A percentile compares a stretch with the other conserved stretches of the same genome.
Conservation (phyloP, 1,140 invertebrate species). For the Sitobion miscanthi region DNA sequence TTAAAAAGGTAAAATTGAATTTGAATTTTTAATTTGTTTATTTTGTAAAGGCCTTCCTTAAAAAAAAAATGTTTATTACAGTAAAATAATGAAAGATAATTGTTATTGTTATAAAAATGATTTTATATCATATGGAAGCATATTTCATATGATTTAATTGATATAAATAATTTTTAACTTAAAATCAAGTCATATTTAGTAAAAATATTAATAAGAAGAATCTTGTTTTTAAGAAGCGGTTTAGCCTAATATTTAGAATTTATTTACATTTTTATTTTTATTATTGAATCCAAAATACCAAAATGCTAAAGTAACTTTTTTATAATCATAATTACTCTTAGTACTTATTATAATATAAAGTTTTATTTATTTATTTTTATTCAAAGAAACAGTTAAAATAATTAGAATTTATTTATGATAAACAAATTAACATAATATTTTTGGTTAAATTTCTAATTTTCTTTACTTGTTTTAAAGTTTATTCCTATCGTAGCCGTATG, state of each 20-base stretch:
- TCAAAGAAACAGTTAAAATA: not conserved
- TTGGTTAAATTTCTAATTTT: not conserved
- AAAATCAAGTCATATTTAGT: not conserved
- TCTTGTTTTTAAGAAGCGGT: not conserved
- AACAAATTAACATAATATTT: not conserved
- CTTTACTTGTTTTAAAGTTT: not conserved
- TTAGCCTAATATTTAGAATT: not conserved
- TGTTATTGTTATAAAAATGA: not conserved
- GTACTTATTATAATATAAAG: too few relatives aligned
- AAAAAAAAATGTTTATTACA: not conserved
- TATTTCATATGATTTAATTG: not conserved
- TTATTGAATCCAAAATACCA: not conserved
- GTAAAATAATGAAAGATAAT: not conserved
- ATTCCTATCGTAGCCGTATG: not conserved
- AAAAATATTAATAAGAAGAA: not conserved
- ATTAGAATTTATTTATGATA: not conserved
- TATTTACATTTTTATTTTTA: not conserved
- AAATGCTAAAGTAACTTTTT: not conserved
- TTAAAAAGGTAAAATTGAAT: not conserved
- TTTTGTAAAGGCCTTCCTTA: not conserved
- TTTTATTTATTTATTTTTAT: not conserved
- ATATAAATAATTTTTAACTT: not conserved
- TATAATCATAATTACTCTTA: not conserved
- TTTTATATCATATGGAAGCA: not conserved
- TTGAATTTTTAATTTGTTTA: conserved; percentile 1